Evolutionary conservation across 2,113 vertebrate genomes (phyloP).

Genomic region (Sapajus apella): DNA sequence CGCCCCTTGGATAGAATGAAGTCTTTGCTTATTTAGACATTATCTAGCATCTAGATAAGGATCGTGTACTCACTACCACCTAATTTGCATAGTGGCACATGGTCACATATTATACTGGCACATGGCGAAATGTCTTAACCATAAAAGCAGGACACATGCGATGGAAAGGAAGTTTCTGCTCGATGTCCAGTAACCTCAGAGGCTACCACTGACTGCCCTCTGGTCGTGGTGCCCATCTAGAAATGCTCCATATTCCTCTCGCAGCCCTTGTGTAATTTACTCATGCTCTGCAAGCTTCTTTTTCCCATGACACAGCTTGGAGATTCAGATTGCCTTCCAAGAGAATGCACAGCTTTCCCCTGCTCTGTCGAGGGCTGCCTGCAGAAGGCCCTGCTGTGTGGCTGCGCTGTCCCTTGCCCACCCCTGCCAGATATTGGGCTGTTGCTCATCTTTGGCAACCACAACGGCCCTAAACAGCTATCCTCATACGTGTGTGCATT

Average conservation of each 20-base stretch:
- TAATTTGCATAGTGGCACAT: background rate
- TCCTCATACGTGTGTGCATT: accelerated
- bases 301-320: background rate
- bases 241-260: background rate
- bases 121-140: background rate
- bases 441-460: background rate
- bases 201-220: background rate
- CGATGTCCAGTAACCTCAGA: background rate
- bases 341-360: background rate
- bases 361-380: background rate
- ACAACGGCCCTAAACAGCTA: background rate
- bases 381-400: background rate
- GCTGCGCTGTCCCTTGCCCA: accelerated
- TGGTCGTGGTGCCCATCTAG: background rate
- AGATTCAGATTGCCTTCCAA: background rate
- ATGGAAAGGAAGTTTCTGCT: background rate
- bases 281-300: background rate
- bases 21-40: background rate
- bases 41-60: background rate
- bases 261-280: background rate
- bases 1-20: too few relatives aligned
- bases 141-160: background rate
- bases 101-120: background rate
- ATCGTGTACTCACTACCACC: too few relatives aligned
- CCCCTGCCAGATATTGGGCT: background rate